Percentiles rank a stretch among this genome's conserved stretches.
Conservation (phyloP, 2,888 invertebrate species). For the Hyppa rectilinea region DNA sequence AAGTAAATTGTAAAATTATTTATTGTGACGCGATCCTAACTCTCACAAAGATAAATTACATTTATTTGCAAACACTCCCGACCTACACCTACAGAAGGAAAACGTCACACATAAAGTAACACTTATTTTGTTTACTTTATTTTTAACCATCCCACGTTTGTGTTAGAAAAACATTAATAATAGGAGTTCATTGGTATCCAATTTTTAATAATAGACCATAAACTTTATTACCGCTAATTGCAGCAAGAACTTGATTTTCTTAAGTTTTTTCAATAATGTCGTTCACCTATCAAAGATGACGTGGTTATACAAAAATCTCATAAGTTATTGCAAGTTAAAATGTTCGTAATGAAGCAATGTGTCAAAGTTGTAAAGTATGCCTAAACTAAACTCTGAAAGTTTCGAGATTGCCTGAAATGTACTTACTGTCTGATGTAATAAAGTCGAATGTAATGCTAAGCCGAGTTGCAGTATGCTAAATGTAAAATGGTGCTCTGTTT, state of each 20-base stretch:
- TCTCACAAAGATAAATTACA: background rate
- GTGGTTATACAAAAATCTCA: background rate
- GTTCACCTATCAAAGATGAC: constrained; percentile 46
- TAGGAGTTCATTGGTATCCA: constrained; percentile 49
- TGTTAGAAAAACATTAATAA: constrained; percentile 32
- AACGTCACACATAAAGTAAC: background rate
- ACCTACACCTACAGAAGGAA: background rate
- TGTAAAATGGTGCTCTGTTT: background rate
- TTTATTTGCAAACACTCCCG: background rate
- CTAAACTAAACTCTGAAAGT: too few species aligned
- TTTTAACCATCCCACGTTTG: constrained; percentile 7
- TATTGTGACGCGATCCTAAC: background rate
- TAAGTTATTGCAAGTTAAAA: background rate
- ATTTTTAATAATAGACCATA: constrained; percentile 57
- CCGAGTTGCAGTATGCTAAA: background rate
- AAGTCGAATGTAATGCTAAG: background rate
- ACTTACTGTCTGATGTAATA: background rate
- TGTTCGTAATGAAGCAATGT: background rate
- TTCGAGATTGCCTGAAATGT: background rate
- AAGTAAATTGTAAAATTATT: background rate
- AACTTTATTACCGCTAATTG: constrained; percentile 66
- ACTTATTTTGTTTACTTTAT: constrained; percentile 6
- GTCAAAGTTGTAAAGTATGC: too few species aligned
- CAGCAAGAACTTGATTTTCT: constrained; percentile 50
- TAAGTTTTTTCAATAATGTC: constrained; percentile 36